phyloP scores from a whole-genome alignment of 2,113 vertebrate genomes.

The Panthera uncia region DNA sequence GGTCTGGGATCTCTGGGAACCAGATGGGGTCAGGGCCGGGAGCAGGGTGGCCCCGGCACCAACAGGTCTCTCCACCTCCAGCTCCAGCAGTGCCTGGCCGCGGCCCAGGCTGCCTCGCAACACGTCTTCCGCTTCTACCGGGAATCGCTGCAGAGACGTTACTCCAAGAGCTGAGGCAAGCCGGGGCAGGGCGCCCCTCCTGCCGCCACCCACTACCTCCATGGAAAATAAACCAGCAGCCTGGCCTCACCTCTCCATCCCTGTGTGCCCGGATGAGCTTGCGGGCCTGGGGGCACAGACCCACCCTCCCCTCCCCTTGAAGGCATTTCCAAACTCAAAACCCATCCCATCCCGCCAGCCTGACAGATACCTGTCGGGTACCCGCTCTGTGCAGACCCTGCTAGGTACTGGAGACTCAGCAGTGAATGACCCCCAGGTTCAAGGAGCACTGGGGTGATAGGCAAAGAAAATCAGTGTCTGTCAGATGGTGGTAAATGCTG shows the following conservation, averaged over 20 bases:
- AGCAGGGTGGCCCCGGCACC: neutral
- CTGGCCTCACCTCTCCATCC: neutral
- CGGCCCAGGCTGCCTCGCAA: slow-evolving; percentile 88
- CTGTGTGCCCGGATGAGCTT: neutral
- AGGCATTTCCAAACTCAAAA: neutral
- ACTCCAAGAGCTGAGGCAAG: slow-evolving; percentile 88
- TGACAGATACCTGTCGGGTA: neutral
- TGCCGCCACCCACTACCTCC: neutral
- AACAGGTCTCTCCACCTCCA: slow-evolving; percentile 59
- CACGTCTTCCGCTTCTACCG: slow-evolving; percentile 94
- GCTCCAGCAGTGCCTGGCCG: slow-evolving; percentile 92
- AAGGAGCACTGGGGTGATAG: neutral
- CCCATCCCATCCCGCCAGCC: neutral
- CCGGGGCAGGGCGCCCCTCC: neutral
- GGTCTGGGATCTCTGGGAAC: neutral
- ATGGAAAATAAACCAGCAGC: neutral
- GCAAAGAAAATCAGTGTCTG: neutral
- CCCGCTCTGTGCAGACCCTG: neutral
- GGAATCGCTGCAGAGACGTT: slow-evolving; percentile 88
- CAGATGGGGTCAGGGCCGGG: neutral
- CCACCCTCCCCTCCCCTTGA: neutral
- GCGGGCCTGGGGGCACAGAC: neutral
- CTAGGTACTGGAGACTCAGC: neutral
- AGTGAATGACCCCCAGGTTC: neutral
- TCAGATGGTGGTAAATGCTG: neutral